Conservation (phyloP, 1,140 invertebrate genomes). For the Triops longicaudatus region DNA sequence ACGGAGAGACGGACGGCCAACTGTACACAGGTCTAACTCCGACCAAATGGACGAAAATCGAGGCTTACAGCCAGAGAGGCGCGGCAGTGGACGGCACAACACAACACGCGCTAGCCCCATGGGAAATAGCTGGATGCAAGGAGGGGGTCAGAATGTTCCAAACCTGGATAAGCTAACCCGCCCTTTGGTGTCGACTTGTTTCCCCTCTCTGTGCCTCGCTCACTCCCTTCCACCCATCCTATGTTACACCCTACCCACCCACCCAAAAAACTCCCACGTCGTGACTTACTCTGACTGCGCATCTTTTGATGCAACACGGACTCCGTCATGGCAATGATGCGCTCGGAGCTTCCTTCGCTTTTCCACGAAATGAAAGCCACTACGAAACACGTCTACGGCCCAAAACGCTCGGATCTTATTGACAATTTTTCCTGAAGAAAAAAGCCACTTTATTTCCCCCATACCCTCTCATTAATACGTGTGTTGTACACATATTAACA, state of each 20-base stretch:
- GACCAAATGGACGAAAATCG: background rate
- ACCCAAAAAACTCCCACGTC: background rate
- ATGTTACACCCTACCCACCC: no score
- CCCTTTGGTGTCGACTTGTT: background rate
- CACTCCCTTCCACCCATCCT: background rate
- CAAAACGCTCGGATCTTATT: background rate
- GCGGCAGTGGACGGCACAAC: background rate
- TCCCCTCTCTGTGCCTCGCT: background rate
- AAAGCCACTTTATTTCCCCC: background rate
- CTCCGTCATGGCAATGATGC: background rate
- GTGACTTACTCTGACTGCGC: slow-evolving; percentile 5
- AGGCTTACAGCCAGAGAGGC: background rate
- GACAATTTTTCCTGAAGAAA: background rate
- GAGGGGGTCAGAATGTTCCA: slow-evolving; percentile 10
- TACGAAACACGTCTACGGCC: background rate
- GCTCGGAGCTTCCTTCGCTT: background rate
- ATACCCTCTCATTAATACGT: no score
- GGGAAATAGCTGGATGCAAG: background rate
- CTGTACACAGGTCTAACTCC: background rate
- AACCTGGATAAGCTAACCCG: slow-evolving; percentile 14
- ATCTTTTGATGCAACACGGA: background rate
- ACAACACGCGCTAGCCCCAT: slow-evolving; percentile 13
- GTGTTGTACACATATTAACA: no score
- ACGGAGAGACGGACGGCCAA: background rate
- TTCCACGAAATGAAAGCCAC: background rate